These are phyloP conservation scores for Drosophila ezoana DNA, from an alignment of 2,888 invertebrate species.

Conservation along the genomic window DNA sequence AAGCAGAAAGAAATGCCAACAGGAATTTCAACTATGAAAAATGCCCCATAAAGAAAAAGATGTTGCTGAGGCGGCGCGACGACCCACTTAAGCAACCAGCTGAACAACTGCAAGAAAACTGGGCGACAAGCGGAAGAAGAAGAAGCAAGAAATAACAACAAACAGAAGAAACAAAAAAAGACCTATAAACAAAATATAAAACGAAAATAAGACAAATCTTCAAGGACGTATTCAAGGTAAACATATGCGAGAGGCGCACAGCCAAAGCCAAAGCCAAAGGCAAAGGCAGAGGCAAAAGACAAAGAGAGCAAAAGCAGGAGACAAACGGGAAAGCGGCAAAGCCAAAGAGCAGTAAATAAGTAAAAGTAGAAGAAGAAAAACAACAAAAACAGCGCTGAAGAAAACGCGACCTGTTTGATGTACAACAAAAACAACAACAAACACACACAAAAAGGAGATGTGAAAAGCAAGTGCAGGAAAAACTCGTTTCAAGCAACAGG, in stretches of 20 bases:
- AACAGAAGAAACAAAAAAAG: conserved; percentile 29
- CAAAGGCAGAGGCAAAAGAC: conserved; percentile 18
- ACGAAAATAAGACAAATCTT: conserved; percentile 75
- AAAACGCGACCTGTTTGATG: conserved; percentile 79
- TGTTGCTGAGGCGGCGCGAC: conserved; percentile 23
- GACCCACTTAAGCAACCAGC: conserved; percentile 51
- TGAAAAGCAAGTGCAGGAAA: conserved; percentile 76
- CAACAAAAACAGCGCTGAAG: conserved; percentile 53
- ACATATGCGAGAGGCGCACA: conserved; percentile 67
- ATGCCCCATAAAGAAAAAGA: not conserved
- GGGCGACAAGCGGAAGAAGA: conserved; percentile 23
- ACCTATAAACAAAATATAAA: conserved; percentile 64
- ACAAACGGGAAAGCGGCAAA: conserved; percentile 38
- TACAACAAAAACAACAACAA: conserved; percentile 43
- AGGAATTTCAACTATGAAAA: conserved; percentile 51
- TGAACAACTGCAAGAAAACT: conserved; percentile 24
- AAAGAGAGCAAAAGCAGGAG: conserved; percentile 11
- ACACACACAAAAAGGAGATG: conserved; percentile 67
- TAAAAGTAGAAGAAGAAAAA: conserved; percentile 66
- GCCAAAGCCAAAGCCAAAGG: conserved; percentile 18
- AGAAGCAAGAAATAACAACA: conserved; percentile 13
- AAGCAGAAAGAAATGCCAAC: conserved; percentile 35
- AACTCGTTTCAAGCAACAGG: conserved; percentile 68
- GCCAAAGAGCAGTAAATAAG: conserved; percentile 62
- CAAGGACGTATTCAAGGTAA: conserved; percentile 81